Conservation (phyloP, 2,797 vertebrate species). For the Melanogrammus aeglefinus region DNA sequence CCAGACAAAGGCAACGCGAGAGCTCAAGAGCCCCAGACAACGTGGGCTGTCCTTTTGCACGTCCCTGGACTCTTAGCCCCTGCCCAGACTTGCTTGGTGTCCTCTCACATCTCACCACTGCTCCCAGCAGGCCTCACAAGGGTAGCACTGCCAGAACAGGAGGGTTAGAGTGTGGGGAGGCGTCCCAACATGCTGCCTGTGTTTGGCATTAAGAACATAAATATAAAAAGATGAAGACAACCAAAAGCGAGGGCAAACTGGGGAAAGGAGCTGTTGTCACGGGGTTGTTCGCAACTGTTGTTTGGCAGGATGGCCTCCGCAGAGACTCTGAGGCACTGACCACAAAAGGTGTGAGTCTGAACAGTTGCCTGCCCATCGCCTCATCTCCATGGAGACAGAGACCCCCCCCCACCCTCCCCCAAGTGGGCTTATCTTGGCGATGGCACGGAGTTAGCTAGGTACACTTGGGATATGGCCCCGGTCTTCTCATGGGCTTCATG, state of each 20-base stretch:
- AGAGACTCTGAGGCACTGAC: conserved; percentile 80
- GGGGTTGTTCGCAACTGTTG: conserved; percentile 60
- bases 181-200: conserved; percentile 62
- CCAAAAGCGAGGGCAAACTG: conserved; percentile 47
- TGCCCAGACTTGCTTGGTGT: conserved; percentile 76
- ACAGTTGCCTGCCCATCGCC: conserved; percentile 74
- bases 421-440: conserved; percentile 63
- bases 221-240: conserved; percentile 40
- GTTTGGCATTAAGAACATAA: conserved; percentile 42
- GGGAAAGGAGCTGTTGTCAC: conserved; percentile 62
- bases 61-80: conserved; percentile 65
- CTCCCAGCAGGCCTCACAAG: conserved; percentile 79
- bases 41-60: conserved; percentile 69
- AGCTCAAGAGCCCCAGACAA: conserved; percentile 62
- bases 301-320: conserved; percentile 69
- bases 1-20: conserved; percentile 53
- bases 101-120: conserved; percentile 76
- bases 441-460: conserved; percentile 60
- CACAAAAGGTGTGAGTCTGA: conserved; percentile 82
- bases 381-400: conserved; percentile 69
- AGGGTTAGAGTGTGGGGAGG: conserved; percentile 54
- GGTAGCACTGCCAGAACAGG: conserved; percentile 78
- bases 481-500: not conserved
- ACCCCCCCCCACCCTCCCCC: conserved; percentile 29
- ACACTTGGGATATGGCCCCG: conserved; percentile 1